phyloP scores from a whole-genome alignment of 2,888 invertebrate species.

The Hipparchia semele region DNA sequence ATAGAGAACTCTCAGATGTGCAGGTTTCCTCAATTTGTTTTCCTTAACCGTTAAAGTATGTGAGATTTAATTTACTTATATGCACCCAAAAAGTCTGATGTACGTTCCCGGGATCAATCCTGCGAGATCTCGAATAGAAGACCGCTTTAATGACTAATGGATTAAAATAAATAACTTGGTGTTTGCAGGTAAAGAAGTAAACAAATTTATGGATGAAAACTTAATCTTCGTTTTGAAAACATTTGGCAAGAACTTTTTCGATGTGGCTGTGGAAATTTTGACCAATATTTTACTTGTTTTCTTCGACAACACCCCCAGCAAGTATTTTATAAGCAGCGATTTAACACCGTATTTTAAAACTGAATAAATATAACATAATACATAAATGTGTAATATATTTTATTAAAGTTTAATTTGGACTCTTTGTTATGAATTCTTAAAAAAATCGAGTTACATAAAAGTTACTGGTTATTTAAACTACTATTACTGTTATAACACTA shows the following conservation, averaged over 20 bases:
- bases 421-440: too few species aligned
- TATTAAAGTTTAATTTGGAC: too few species aligned
- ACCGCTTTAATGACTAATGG: neutral
- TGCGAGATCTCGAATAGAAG: too few species aligned
- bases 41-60: too few species aligned
- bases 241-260: conserved; percentile 46
- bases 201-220: conserved; percentile 49
- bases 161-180: neutral
- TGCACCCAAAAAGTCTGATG: too few species aligned
- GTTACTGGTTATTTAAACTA: too few species aligned
- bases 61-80: too few species aligned
- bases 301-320: conserved; percentile 47
- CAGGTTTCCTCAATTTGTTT: too few species aligned
- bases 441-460: too few species aligned
- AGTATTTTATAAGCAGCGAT: conserved; percentile 49
- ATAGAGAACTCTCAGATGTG: too few species aligned
- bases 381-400: neutral
- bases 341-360: conserved; percentile 45
- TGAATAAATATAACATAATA: neutral
- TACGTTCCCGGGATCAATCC: too few species aligned
- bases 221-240: conserved; percentile 46
- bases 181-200: conserved; percentile 48
- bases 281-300: conserved; percentile 41
- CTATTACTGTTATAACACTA: too few species aligned
- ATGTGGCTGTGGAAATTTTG: conserved; percentile 42